Evolutionary conservation across 2,797 vertebrate genomes (phyloP), one percentile per base, ranked within the genome.

Genomic region (Premnoplex brunnescens): DNA sequence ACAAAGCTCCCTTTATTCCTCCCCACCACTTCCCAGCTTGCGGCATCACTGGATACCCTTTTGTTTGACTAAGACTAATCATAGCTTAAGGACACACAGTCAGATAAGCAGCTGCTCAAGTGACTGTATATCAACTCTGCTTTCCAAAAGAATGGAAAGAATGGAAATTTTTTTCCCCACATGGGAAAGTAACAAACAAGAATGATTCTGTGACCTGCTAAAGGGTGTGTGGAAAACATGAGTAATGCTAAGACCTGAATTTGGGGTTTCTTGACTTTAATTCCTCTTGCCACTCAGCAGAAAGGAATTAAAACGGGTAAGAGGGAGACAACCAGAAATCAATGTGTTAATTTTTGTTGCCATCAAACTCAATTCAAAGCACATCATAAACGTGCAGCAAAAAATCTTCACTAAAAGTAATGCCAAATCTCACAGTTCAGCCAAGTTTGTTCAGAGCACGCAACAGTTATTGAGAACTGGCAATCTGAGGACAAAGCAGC

Each of bases 31-130:
- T 82, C 52, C 89, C 76, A 95, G 58, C 58, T 55, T 62, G 66
- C 69, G 60, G 87, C 73, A 88, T 60, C 68, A 60, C 87, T 74
- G 83, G 85, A 80, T 56, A 83, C 68, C 76, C 87, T n/a, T 85
- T 92, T 93, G 88, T 95, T 94, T 94, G 80, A 81, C 86, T 79
- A 90, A 73, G 41, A 75, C 71, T 95, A 91, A 94, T 90, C 93
- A 44, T 20, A 86, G 88, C 72, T 86, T 93, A 79, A 91, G 91
- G 92, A 97, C 82, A 95, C 39, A 34, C 51, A 76, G 84, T 34
- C 86, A 96, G 94, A 95, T 66, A 88, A 94, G 85, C 85, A 91
- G 83, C 93, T 93, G 86, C 88, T 92, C 75, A 94, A 94, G 78
- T 71, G 85, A 91, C 79, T 79, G n/a, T 84, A 2, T 52, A 93